Conservation (phyloP, 2,797 vertebrate species). For the Callimico goeldii region DNA sequence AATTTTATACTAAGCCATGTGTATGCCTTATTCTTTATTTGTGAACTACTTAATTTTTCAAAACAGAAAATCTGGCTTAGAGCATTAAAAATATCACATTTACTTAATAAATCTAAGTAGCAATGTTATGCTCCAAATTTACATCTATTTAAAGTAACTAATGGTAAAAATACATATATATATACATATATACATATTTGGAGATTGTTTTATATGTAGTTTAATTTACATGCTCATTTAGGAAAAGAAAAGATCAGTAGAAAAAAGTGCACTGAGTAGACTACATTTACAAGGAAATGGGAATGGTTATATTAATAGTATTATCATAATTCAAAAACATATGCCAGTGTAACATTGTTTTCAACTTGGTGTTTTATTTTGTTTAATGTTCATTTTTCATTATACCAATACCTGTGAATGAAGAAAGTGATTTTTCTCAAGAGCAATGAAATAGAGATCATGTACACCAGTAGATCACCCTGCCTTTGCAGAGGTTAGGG, state of each 20-base stretch:
- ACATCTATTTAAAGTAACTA: neutral
- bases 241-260: neutral
- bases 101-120: neutral
- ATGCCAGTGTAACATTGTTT: neutral
- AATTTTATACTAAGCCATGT: neutral
- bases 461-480: neutral
- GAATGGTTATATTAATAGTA: neutral
- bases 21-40: neutral
- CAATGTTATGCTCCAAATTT: neutral
- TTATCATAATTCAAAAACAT: neutral
- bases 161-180: neutral
- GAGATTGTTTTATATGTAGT: neutral
- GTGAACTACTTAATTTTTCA: neutral
- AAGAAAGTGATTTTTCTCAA: constrained; percentile 16
- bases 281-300: neutral
- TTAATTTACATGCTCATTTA: neutral
- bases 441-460: neutral
- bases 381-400: neutral
- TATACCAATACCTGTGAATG: neutral
- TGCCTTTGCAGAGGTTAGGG: neutral
- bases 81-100: neutral
- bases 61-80: neutral
- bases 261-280: neutral
- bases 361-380: constrained; percentile 15
- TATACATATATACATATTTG: neutral